Base-by-base conservation (phyloP, 2,888 invertebrate genomes). In the Argynnis bischoffii region DNA sequence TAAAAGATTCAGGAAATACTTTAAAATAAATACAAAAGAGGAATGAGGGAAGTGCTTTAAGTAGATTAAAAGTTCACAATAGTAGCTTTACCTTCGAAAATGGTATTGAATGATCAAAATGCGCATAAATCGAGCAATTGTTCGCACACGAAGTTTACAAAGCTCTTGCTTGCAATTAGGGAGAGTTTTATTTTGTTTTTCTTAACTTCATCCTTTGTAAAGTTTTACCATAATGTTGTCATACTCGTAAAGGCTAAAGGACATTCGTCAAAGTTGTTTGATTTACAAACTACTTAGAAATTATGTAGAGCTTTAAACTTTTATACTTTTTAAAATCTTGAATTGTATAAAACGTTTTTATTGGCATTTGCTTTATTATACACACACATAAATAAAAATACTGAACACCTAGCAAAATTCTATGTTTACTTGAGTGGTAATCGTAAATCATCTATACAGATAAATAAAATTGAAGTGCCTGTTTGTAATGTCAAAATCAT, bases 161-260 rank as follows among this genome's bases (percentile, higher is more conserved):
- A 87, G 89, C 79, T 84, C 85, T 82, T 83, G 83, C 88, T 87
- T 87, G 86, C 87, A 88, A 87, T 80, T 85, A 88, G 84, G 86
- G 84, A 84, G 84, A 83, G 84, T 47, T 54, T 55, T 57, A 53
- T 69, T 48, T 31, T 63, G 51, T 61, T 69, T 55, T 66, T 63
- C 51, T 63, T 68, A 66, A 66, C 60, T 55, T 59, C 35, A 47
- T 53, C 46, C 61, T 61, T 50, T 51, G 41, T 16, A 63, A 35
- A 57, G 53, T 54, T 35, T 64, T 26, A 55, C 48, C 55, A 64
- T 50, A 64, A 61, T 53, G 16, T 53, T 61, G 61, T 53, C 41
- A 51, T 21, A 53, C 21, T 18, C 41, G 61, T 53, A 53, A 53
- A 48, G 47, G 26, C n/a, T 14, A 26, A 59, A 61, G 51, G 35